Base-by-base conservation (phyloP, 2,888 invertebrate genomes). In the Germaria angustata region DNA sequence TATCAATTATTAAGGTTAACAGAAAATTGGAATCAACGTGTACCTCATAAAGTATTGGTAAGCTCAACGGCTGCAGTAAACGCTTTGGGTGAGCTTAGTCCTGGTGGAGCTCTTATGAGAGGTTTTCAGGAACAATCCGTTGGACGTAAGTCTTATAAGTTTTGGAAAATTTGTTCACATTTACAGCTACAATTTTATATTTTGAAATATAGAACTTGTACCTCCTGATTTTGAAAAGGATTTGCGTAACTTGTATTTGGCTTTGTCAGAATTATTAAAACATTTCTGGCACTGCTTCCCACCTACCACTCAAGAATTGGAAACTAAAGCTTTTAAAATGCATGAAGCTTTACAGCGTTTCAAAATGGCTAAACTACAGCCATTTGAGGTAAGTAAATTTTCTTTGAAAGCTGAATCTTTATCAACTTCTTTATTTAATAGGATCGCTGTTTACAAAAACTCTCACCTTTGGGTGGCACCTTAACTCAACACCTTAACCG, bases 251-350 rank as follows among this genome's bases (percentile, higher is more conserved):
- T 92, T 98, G 66, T 98, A 99, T 92, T 93, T 95, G 66, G 96
- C 97, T 0, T 93, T 96, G 4, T 95, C 96, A 81, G 99, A 99
- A 92, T 92, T 99, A 79, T 92, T 99, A 13, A 94, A 96, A 80
- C 98, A 99, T 91, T 96, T 99, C 92, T 99, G 99, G 99, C 93
- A 95, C 53, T 96, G 98, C 90, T 98, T 99, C 92, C 96, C 96
- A 39, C 95, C 95, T 0, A 95, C 95, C 0, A 94, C 95, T 2
- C 93, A 94, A 20, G 93, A 94, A 68, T 92, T 95, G 41, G 96
- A 97, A 89, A 95, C 95, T 22, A 94, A 96, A 90, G 94, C 96
- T 1, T 92, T 95, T n/a, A 94, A 95, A 89, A 97, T 97, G 95
- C 96, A 97, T 86, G 96, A 96, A 86, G 97, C 98, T 0, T 91